Base-by-base conservation (phyloP, 2,797 vertebrate genomes). In the Brachyrhaphis roseni region DNA sequence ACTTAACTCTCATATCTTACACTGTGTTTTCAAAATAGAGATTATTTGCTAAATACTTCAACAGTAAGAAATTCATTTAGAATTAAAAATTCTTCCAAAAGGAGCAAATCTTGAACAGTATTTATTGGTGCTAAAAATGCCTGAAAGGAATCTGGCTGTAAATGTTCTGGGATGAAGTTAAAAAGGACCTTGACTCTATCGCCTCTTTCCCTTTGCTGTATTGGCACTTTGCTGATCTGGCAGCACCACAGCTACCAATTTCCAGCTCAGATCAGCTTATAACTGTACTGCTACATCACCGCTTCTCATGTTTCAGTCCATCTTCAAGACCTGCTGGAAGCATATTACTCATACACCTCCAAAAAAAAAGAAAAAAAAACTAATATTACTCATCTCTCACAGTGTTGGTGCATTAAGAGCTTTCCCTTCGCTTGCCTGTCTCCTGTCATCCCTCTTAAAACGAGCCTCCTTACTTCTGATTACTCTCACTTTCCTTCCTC, bases 291-390 rank as follows among this genome's bases (percentile, higher is more conserved):
- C 88, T 88, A 88, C 88, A 87, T 89, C 90, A 89, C 86, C 31
- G 81, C 85, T 88, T 90, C 93, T 93, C 91, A 82, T 84, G 84
- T 93, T 93, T 87, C 92, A 88, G 79, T 87, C 74, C 76, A 85
- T 89, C 89, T 86, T 90, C 88, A 72, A 74, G 78, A 87, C 81
- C 82, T 91, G 82, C 88, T 81, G 82, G 84, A 88, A 87, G 86
- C 66, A 31, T 78, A 91, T 93, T 90, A 92, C 88, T 93, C 91
- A 91, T 62, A 74, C 81, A 78, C 46, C 78, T 72, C 46, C 80
- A 23, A 23, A 53, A 53, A 26, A 15, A 46, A 51, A 51, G 23
- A 51, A 73, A 70, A 78, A 77, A 81, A 77, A 76, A 57, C 15
- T 28, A n/a, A 55, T 39, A 82, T 72, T 45, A 75, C 80, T 90